Base-by-base conservation (phyloP, 2,797 vertebrate species). In the Bryconaethiops microstoma region DNA sequence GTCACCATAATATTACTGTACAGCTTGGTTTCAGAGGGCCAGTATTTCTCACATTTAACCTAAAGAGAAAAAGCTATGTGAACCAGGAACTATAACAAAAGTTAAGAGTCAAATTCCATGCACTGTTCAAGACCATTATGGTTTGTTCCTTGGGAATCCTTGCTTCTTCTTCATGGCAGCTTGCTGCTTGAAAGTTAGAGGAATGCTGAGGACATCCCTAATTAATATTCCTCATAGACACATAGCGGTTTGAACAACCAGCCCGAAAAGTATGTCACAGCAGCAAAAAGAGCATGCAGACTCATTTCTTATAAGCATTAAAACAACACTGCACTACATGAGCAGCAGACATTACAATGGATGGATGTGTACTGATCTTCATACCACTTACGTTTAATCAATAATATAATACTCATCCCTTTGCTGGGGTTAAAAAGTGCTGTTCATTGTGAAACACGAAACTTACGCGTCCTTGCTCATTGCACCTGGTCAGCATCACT, bases 11-110 rank as follows among this genome's bases (percentile, higher is more conserved):
- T 89, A 81, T 96, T 94, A 70, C 91, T 93, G 19, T 91, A 97
- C 85, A 87, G 90, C 86, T 92, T 95, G 14, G 89, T 90, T 59
- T 92, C 90, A 65, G 92, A 86, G 52, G 94, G 92, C 98, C 98
- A 99, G 90, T 99, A 99, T 80, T 96, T 94, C 85, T 99, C 97
- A 92, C 97, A 99, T 93, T 99, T 99, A 21, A 94, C 90, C 95
- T 95, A 50, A 77, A 16, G 74, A 86, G 83, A 63, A 42, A 50
- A 14, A 72, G 54, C n/a, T 57, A 69, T 8, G 77, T 2, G 5
- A n/a, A 65, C 23, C n/a, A 35, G 68, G 40, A 71, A 73, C 21
- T 16, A 77, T 63, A 17, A 16, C 2, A 65, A 65, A 69, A 65
- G 5, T 19, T 40, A 45, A 19, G 17, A 67, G 64, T 19, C 16